Base-by-base conservation (phyloP, 2,113 vertebrate species). In the Scatophagus argus region DNA sequence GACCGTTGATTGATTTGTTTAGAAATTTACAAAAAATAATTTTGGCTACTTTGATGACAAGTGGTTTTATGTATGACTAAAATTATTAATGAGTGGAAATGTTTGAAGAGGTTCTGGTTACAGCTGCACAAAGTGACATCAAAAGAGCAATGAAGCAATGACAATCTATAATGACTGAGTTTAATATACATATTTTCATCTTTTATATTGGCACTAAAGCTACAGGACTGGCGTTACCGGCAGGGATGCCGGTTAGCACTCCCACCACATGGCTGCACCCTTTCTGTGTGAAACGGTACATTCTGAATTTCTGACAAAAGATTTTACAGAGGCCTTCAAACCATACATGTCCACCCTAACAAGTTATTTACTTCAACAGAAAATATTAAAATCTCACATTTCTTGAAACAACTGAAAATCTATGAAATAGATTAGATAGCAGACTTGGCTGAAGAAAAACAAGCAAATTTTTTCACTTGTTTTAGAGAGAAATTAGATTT, bases 131-230 rank as follows among this genome's bases (percentile, higher is more conserved):
- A 74, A 80, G 1, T 0, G 41, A 81, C 86, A 77, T 38, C 46
- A 36, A 64, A 76, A 55, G 54, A 71, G 59, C 47, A 74, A 82
- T 31, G 63, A 88, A 77, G 51, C 60, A 41, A 27, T 27, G 43
- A 61, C 64, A 67, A 82, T 34, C 73, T 84, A 32, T 56, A 56
- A 70, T 67, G 56, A 67, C 63, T 55, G 36, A 67, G 62, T 94
- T 94, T 94, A 94, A 89, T 94, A 90, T 89, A 85, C 88, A 90
- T 82, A 66, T 82, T 69, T 86, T 71, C 61, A 84, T 86, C 56
- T 73, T 70, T 76, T 75, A 74, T 69, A 86, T 72, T 75, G 82
- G 81, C 87, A 88, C 82, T 74, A 79, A 90, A 88, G 81, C 86
- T 77, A 87, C 91, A 89, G 83, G 73, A 73, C 65, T 66, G 58